Evolutionary conservation across 2,113 vertebrate genomes (phyloP).

Genomic region (Leiothrix lutea): DNA sequence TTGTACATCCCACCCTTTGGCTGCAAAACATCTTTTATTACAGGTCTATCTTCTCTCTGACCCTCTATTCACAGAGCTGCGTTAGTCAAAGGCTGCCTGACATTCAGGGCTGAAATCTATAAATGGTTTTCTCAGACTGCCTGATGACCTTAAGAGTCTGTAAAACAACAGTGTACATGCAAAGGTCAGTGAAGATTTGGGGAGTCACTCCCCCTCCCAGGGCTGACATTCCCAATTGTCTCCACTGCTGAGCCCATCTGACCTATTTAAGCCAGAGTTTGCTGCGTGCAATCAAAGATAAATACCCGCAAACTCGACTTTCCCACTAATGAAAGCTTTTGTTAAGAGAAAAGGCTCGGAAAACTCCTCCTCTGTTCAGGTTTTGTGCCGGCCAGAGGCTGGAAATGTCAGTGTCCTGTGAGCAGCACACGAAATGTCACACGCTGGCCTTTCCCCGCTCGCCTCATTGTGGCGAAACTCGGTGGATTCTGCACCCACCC

Average conservation of each 20-base stretch:
- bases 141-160: conserved; percentile 61
- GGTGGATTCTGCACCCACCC: not conserved
- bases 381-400: not conserved
- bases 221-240: conserved; percentile 18
- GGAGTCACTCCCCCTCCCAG: conserved; percentile 2
- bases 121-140: conserved; percentile 18
- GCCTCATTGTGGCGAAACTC: not conserved
- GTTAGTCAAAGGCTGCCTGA: not conserved
- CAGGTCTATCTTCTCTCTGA: not conserved
- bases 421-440: conserved; percentile 23
- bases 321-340: not conserved
- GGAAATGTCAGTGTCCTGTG: conserved; percentile 36
- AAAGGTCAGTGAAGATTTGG: conserved; percentile 63
- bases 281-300: not conserved
- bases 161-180: conserved; percentile 14
- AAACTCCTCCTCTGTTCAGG: not conserved
- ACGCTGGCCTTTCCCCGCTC: not conserved
- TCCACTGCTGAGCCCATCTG: not conserved
- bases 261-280: not conserved
- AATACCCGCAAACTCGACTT: not conserved
- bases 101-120: conserved; percentile 41
- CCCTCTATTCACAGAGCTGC: not conserved
- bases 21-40: not conserved
- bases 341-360: not conserved
- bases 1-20: not conserved